Evolutionary conservation across 2,113 vertebrate species (phyloP).

Genomic region (Thryonomys swinderianus): DNA sequence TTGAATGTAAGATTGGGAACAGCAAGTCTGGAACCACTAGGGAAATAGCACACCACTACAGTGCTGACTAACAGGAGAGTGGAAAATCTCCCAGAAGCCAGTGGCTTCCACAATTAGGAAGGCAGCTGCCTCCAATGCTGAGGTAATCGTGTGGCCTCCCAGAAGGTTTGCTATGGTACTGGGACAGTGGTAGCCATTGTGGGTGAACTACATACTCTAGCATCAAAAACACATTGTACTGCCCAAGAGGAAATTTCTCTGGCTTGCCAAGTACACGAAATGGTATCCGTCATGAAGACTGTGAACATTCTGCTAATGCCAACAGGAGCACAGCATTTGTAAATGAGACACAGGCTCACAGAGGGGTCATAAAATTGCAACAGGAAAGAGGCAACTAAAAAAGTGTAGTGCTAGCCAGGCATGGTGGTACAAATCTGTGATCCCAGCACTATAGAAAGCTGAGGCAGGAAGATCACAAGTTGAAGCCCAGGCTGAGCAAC

Average conservation of each 20-base stretch:
- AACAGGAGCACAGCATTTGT: constrained; percentile 16
- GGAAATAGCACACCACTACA: background rate
- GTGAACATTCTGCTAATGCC: background rate
- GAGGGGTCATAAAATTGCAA: background rate
- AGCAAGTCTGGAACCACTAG: background rate
- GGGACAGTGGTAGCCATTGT: background rate
- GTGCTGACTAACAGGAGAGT: background rate
- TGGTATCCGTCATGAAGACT: background rate
- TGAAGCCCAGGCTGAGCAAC: background rate
- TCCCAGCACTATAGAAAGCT: background rate
- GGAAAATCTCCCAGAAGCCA: constrained; percentile 7
- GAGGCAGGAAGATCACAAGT: background rate
- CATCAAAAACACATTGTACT: background rate
- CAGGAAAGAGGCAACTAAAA: background rate
- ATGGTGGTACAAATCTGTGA: background rate
- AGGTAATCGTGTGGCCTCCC: background rate
- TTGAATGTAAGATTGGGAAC: background rate
- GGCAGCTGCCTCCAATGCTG: background rate
- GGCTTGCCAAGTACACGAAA: background rate
- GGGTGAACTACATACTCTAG: background rate
- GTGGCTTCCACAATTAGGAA: background rate
- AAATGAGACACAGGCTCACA: background rate
- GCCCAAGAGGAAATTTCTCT: background rate
- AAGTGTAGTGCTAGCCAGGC: background rate
- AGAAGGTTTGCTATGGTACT: background rate